These are phyloP conservation scores for Pollenia griseotomentosa DNA, from an alignment of 2,888 invertebrate genomes.

Conservation along the genomic window DNA sequence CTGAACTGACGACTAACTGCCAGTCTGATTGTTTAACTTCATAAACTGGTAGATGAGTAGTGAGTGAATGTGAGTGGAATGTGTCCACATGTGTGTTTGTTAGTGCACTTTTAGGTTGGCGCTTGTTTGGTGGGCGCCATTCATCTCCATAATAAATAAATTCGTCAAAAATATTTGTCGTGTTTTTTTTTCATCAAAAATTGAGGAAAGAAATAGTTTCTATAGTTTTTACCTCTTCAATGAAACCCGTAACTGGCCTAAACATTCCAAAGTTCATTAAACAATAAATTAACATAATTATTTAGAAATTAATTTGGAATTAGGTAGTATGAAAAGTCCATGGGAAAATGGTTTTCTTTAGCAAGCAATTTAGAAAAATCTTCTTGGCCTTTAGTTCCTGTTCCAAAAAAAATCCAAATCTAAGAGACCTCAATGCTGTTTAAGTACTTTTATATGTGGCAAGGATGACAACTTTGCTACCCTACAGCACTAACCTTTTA, in stretches of 20 bases:
- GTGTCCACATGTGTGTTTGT: conserved; percentile 13
- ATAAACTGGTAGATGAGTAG: conserved; percentile 59
- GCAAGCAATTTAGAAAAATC: not conserved
- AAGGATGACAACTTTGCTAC: no score
- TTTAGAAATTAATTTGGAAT: conserved; percentile 22
- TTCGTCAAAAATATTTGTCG: conserved; percentile 78
- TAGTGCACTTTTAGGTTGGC: conserved; percentile 60
- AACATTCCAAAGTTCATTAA: conserved; percentile 53
- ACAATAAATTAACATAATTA: conserved; percentile 56
- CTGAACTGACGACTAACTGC: conserved; percentile 15
- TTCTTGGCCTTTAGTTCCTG: not conserved
- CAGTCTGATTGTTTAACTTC: conserved; percentile 55
- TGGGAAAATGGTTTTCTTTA: conserved; percentile 1
- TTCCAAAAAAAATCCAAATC: no score
- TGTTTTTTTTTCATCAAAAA: conserved; percentile 34
- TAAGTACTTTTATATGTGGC: no score
- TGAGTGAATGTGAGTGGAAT: conserved; percentile 67
- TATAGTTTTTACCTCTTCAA: conserved; percentile 27
- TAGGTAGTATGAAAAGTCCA: not conserved
- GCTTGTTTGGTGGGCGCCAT: conserved; percentile 82
- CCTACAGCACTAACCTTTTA: no score
- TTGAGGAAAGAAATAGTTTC: not conserved
- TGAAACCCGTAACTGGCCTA: conserved; percentile 23
- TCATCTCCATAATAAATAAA: conserved; percentile 82
- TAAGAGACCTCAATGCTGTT: no score